Evolutionary conservation across 2,113 vertebrate species (phyloP).

Genomic region (Ascaphus truei): DNA sequence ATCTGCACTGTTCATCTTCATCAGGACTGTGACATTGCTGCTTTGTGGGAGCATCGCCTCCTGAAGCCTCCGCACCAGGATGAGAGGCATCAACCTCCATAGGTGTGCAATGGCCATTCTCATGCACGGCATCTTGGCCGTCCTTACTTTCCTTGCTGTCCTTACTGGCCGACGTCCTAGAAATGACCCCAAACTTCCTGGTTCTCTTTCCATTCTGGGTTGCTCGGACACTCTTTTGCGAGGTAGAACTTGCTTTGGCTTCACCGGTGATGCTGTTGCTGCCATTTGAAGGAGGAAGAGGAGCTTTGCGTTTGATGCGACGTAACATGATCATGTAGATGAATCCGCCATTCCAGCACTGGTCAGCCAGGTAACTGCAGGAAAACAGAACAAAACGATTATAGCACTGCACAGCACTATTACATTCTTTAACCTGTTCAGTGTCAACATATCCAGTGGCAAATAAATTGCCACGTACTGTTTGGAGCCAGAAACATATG

Average conservation of each 20-base stretch:
- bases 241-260: conserved; percentile 50
- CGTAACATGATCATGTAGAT: conserved; percentile 96
- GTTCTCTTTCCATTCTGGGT: conserved; percentile 76
- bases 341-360: conserved; percentile 95
- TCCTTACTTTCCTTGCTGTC: conserved; percentile 57
- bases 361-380: conserved; percentile 89
- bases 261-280: conserved; percentile 57
- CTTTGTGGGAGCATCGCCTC: conserved; percentile 41
- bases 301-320: conserved; percentile 88
- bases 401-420: not conserved
- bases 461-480: rapidly evolving
- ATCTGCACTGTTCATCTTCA: conserved; percentile 45
- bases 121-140: conserved; percentile 38
- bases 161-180: conserved; percentile 62
- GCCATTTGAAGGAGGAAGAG: conserved; percentile 75
- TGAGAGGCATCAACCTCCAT: conserved; percentile 58
- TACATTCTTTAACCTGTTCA: rapidly evolving
- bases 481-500: too few relatives aligned
- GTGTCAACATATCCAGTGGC: too few relatives aligned
- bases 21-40: conserved; percentile 43
- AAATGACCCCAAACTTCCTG: conserved; percentile 90
- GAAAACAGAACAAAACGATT: not conserved
- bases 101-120: conserved; percentile 54
- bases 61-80: conserved; percentile 40
- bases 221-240: conserved; percentile 48